Evolutionary conservation across 1,140 invertebrate genomes (phyloP).

Genomic region (Trichonephila clavipes): DNA sequence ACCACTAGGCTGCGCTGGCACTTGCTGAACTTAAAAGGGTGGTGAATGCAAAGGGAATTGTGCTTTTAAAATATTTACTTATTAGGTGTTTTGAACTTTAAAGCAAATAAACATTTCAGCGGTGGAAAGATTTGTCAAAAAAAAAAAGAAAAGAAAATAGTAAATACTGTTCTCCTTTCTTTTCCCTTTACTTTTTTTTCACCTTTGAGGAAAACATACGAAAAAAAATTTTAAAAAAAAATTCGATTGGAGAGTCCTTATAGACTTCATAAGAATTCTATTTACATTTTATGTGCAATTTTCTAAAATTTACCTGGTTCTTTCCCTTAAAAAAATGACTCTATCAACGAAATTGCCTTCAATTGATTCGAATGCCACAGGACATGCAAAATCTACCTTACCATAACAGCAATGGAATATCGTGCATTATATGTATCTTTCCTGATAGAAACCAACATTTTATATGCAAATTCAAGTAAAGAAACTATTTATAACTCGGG

Average conservation of each 20-base stretch:
- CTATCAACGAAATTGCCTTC: neutral
- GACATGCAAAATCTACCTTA: constrained; percentile 1
- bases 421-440: neutral
- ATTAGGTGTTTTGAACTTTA: no score
- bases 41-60: no score
- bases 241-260: neutral
- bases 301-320: neutral
- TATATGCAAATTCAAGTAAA: neutral
- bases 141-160: no score
- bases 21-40: no score
- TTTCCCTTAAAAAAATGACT: neutral
- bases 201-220: neutral
- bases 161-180: no score
- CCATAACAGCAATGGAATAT: neutral
- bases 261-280: neutral
- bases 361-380: constrained; percentile 29
- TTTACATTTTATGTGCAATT: neutral
- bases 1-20: no score
- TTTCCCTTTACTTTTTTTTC: neutral
- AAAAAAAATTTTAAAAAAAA: neutral
- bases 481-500: no score
- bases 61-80: no score
- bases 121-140: no score
- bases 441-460: constrained; percentile 7
- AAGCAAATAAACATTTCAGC: no score